Evolutionary conservation across 53 echinoderm and acorn worm genomes (phyloP).

Genomic region (Actinopyga echinites): DNA sequence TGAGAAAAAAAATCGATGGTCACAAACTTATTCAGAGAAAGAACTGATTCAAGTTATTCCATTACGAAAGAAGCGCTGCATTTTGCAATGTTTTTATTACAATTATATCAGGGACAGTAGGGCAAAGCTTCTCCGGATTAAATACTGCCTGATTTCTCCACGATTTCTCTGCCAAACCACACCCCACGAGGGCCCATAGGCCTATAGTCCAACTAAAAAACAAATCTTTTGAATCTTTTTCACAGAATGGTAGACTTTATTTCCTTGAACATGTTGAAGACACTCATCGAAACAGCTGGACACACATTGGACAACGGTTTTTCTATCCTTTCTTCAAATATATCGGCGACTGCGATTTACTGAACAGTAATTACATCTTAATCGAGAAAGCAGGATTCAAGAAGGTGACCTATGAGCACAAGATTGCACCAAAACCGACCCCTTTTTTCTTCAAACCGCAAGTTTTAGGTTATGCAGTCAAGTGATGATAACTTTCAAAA

Average conservation of each 20-base stretch:
- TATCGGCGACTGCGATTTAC: not conserved
- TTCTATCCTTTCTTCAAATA: conserved; percentile 11
- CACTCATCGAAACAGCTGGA: not conserved
- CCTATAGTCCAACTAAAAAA: no score
- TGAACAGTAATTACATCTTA: not conserved
- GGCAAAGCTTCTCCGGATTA: no score
- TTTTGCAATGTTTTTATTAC: no score
- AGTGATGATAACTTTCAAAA: not conserved
- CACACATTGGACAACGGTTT: conserved; percentile 7
- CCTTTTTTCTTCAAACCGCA: not conserved
- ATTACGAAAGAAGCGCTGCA: no score
- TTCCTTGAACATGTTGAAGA: not conserved
- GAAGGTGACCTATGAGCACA: not conserved
- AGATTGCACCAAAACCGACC: not conserved
- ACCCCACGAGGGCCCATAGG: no score
- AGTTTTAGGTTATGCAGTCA: conserved; percentile 6
- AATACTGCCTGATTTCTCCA: no score
- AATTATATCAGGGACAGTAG: no score
- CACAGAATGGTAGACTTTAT: not conserved
- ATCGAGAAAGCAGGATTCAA: not conserved
- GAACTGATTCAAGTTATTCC: no score
- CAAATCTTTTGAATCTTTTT: no score
- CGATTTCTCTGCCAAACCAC: no score
- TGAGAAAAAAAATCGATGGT: no score
- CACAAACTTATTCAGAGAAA: no score